Base-by-base conservation (phyloP, 2,888 invertebrate species). In the Mythimna albipuncta region DNA sequence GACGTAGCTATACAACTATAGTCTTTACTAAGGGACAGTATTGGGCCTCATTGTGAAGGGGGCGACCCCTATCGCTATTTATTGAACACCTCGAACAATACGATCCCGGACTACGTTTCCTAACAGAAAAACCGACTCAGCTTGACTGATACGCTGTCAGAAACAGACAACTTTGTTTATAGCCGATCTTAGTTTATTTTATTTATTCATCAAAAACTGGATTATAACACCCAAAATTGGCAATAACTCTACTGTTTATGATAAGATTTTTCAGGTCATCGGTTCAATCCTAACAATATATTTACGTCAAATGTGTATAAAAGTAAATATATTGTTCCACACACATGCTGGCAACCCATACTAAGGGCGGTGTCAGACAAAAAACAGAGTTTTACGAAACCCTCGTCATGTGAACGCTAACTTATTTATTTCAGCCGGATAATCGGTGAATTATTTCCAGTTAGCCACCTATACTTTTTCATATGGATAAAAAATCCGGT, bases 381-480 rank as follows among this genome's bases (percentile, higher is more conserved):
- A 84, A 47, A 84, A 81, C 80, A 73, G 79, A 79, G 69, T 79
- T 79, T 76, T 80, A 69, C 77, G 62, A 67, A 57, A 86, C 86
- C 86, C 86, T 86, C 84, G 85, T 86, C 86, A 87, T 85, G 72
- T 68, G 71, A 78, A 76, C 77, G 82, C 75, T 87, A 83, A 85
- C 85, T 86, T 87, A 86, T 86, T 86, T 85, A 85, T 86, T 83
- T 86, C 82, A 82, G 79, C 75, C 82, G 87, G 77, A 86, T 86
- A 84, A 86, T 86, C 84, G 77, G 74, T 79, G 81, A 85, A 86
- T 86, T 86, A 86, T 82, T 82, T 84, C 78, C 82, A 79, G 83
- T 82, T 72, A 85, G 78, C 69, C 75, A 78, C 75, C 74, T 77
- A 85, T 81, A 75, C 77, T 79, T 79, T 83, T 81, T 77, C 57